A percentile compares a stretch with the other conserved stretches of the same genome.
Conservation (phyloP, 2,888 invertebrate species). For the Erpobdella octoculata region DNA sequence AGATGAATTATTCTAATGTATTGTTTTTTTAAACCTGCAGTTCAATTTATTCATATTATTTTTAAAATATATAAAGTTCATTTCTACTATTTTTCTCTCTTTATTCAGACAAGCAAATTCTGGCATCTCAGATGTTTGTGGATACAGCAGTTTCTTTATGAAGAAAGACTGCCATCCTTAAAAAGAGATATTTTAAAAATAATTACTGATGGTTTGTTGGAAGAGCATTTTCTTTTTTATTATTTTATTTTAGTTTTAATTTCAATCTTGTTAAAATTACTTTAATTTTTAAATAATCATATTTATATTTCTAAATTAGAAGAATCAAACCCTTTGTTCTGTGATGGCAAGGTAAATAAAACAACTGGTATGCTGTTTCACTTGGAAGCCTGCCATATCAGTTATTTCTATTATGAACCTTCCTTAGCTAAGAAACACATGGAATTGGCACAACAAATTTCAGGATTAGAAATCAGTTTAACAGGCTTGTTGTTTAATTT, state of each 20-base stretch:
- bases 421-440: constrained; percentile 65
- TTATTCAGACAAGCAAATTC: constrained; percentile 57
- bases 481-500: too few species aligned
- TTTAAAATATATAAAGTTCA: not conserved
- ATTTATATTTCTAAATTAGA: too few species aligned
- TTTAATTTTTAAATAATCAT: too few species aligned
- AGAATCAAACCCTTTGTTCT: too few species aligned
- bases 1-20: not conserved
- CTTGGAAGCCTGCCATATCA: constrained; percentile 62
- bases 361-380: too few species aligned
- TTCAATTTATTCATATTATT: not conserved
- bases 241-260: not conserved
- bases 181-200: constrained; percentile 33
- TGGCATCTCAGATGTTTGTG: constrained; percentile 69
- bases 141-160: constrained; percentile 68
- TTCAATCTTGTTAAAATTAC: not conserved
- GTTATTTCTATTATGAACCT: constrained; percentile 67
- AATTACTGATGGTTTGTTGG: not conserved
- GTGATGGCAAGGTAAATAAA: too few species aligned
- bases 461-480: constrained; percentile 65
- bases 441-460: constrained; percentile 59
- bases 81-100: not conserved
- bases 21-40: not conserved
- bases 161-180: constrained; percentile 62
- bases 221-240: not conserved